Evolutionary conservation across 2,888 invertebrate genomes (phyloP), one percentile per base, ranked within the genome.

Genomic region (Villa cingulata): DNA sequence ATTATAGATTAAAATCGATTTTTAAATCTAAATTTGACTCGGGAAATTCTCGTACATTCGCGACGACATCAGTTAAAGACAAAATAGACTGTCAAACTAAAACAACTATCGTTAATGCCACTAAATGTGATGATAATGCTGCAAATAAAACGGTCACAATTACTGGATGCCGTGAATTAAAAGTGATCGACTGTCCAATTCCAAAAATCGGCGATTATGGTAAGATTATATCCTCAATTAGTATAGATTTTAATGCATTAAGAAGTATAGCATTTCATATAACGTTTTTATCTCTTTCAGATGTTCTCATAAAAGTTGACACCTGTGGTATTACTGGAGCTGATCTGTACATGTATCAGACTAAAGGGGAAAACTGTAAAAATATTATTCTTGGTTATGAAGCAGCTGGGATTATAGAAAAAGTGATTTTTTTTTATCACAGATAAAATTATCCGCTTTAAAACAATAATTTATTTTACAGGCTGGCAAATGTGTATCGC

Each of bases 281-380:
- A n/a, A n/a, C 29, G 12, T 10, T 53, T 56, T 32, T 29, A 17
- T 29, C n/a, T 16, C n/a, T 20, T 53, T 36, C 43, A 66, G 91
- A 94, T 76, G 91, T 60, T 4, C 54, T 62, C 2, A 49, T 64
- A 39, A 53, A 57, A 15, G 90, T 94, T 79, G 82, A 81, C 60
- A 81, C 83, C 49, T 88, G 95, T 44, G 95, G 94, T 15, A 89
- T 96, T 56, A 94, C 95, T 64, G 95, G 94, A 3, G 85, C 86
- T 0, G 95, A 96, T 66, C 86, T 96, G 14, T 90, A 92, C 68
- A 89, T 95, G 84, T 66, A 56, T 39, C 64, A 66, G 49, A 62
- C 59, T 19, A 62, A 64, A 1, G 58, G 49, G 10, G 50, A 50
- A 10, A 47, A 53, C 17, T 49, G 53, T 4, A 57, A 59, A 6